phyloP scores from a whole-genome alignment of 2,113 vertebrate genomes.

The Marcusenius ussheri region DNA sequence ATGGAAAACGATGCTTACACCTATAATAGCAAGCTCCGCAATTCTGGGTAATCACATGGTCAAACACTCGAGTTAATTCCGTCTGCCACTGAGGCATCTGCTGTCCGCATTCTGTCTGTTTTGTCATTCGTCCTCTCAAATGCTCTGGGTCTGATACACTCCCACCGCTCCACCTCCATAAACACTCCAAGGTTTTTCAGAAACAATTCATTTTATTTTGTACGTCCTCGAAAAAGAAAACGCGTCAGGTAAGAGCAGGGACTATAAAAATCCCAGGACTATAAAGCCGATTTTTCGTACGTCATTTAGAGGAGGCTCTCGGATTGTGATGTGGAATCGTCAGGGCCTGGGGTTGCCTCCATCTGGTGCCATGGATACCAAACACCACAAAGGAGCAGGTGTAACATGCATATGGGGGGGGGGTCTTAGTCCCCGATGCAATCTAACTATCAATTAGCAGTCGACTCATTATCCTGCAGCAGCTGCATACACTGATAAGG shows the following conservation, averaged over 20 bases:
- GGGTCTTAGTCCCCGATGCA: not conserved
- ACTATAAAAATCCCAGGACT: not conserved
- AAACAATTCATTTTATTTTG: not conserved
- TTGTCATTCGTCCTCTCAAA: not conserved
- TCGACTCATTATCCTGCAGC: not conserved
- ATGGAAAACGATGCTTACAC: not conserved
- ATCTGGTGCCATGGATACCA: not conserved
- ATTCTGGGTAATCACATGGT: not conserved
- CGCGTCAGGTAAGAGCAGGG: not conserved
- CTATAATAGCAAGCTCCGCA: not conserved
- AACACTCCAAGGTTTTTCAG: not conserved
- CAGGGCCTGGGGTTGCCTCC: not conserved
- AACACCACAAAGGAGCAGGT: conserved; percentile 12
- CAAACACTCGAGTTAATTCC: not conserved
- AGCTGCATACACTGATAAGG: not conserved
- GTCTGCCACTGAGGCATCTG: not conserved
- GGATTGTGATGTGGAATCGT: not conserved
- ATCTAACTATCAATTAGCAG: not conserved
- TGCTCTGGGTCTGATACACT: not conserved
- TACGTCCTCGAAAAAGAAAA: not conserved
- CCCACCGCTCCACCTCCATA: not conserved
- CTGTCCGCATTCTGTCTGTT: not conserved
- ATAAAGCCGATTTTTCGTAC: not conserved
- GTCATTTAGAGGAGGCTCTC: not conserved
- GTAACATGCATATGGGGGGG: not conserved